Conservation (phyloP, 1,140 invertebrate genomes). For the Kradibia gibbosae region DNA sequence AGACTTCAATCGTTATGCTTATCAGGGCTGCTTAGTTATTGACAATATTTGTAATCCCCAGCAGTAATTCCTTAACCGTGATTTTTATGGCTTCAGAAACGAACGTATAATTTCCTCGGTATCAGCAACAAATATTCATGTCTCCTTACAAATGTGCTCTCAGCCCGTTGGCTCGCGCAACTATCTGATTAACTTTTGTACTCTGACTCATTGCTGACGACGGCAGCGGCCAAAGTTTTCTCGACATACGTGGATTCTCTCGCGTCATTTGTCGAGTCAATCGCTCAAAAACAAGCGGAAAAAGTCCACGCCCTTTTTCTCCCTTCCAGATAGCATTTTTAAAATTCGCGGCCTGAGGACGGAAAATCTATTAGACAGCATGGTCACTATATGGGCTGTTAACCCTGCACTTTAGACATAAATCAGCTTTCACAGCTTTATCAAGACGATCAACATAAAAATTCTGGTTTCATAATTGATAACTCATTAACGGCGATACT, state of each 20-base stretch:
- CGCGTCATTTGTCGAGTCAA: constrained; percentile 33
- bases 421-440: constrained; percentile 23
- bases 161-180: background rate
- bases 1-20: too few relatives aligned
- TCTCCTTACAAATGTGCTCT: constrained; percentile 13
- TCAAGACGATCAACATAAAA: background rate
- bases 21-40: background rate
- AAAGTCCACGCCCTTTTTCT: background rate
- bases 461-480: constrained; percentile 18
- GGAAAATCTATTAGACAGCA: background rate
- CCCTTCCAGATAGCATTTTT: background rate
- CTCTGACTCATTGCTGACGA: background rate
- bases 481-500: background rate
- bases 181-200: constrained; percentile 39
- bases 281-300: constrained; percentile 33
- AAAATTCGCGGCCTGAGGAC: background rate
- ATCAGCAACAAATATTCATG: background rate
- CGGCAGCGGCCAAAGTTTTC: background rate
- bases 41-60: background rate
- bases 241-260: background rate
- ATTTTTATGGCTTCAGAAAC: background rate
- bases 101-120: background rate
- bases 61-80: background rate
- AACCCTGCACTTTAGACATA: constrained; percentile 29
- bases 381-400: background rate